Conservation (phyloP, 1,140 invertebrate species). For the Thaumetopoea pityocampa region DNA sequence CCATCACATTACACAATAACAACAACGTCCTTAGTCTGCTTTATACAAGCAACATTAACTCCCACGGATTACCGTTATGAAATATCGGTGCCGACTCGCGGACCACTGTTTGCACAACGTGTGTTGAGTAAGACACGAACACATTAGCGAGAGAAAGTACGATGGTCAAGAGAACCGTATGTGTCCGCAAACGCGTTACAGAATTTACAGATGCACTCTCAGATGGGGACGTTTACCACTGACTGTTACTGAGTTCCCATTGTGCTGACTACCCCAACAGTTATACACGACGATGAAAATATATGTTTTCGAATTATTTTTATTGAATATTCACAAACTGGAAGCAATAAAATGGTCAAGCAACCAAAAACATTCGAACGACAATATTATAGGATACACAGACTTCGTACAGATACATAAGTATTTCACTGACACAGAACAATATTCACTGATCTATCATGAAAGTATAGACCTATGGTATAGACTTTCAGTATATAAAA, state of each 20-base stretch:
- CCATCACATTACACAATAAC: constrained; percentile 61
- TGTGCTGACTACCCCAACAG: constrained; percentile 18
- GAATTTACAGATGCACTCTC: constrained; percentile 61
- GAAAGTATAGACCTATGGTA: too few relatives aligned
- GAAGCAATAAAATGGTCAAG: too few relatives aligned
- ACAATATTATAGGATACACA: too few relatives aligned
- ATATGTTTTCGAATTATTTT: too few relatives aligned
- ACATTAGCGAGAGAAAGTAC: constrained; percentile 66
- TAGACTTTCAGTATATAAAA: too few relatives aligned
- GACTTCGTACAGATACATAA: too few relatives aligned
- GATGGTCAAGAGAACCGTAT: constrained; percentile 44
- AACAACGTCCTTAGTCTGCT: constrained; percentile 13
- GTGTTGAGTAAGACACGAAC: constrained; percentile 58
- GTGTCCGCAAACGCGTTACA: constrained; percentile 34
- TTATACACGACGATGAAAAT: constrained; percentile 10
- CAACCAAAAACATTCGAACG: too few relatives aligned
- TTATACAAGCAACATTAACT: constrained; percentile 25
- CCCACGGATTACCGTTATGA: constrained; percentile 36
- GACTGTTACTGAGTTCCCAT: constrained; percentile 17
- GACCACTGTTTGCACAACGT: constrained; percentile 46
- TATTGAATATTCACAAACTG: too few relatives aligned
- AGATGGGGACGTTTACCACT: constrained; percentile 36
- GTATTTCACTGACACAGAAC: too few relatives aligned
- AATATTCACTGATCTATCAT: too few relatives aligned
- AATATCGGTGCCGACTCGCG: constrained; percentile 31